Evolutionary conservation across 2,888 invertebrate species (phyloP), one percentile per base, ranked within the genome.

Genomic region (Protodeltote pygarga): DNA sequence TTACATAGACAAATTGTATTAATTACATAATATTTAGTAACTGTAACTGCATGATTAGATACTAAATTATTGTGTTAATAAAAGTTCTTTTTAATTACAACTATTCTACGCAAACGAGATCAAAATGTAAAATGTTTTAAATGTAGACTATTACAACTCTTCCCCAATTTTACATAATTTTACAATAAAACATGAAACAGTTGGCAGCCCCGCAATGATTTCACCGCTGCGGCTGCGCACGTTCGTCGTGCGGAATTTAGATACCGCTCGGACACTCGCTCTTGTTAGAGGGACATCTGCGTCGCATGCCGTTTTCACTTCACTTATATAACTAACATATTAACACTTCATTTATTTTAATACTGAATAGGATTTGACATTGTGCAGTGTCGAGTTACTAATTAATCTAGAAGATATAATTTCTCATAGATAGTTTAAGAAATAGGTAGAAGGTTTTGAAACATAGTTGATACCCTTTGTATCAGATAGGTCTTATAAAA

Each of bases 281-380:
- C 83, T 85, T 83, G 83, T 83, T 83, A 82, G 79, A 73, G 79
- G 77, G 77, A 83, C 81, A 78, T 82, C 82, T 77, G 79, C 75
- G 75, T 68, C 55, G 64, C 68, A 77, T 69, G 77, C 80, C 65
- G 77, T 79, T 86, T 85, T 86, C 85, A 81, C 85, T 78, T 60
- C 49, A 58, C 61, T 66, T 66, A 69, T 61, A 67, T 68, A 65
- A 67, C 62, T 34, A 48, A 40, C 40, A 66, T 44, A 51, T 53
- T 65, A 60, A 57, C 61, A 49, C 46, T 53, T 62, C 38, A 66
- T 70, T 52, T 59, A 66, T 62, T 50, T 41, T 25, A 55, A 34
- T 10, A 39, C 34, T 38, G 52, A 51, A 42, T 39, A 23, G 28
- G 29, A 38, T 23, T 27, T 32, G 40, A 37, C 45, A 47, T 53